Evolutionary conservation across 2,113 vertebrate genomes (phyloP), one percentile per base, ranked within the genome.

Genomic region (rabbit (Oryctolagus cuniculus)): DNA sequence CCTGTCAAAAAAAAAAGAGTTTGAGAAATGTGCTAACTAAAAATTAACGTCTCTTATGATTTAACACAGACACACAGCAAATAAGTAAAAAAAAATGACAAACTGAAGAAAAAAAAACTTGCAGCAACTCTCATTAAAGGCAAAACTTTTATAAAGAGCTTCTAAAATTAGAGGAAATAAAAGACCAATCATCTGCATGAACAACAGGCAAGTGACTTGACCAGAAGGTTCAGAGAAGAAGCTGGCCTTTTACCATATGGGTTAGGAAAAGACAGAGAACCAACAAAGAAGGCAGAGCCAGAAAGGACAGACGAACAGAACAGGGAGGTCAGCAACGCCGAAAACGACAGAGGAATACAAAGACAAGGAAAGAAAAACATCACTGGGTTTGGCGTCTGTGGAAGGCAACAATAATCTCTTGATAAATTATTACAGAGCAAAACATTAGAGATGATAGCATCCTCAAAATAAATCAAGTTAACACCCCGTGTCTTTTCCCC

Each of bases 111-210:
- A 93, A 91, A 90, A 69, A 91, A 13, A 25, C 10, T 63, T 69
- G 17, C 2, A 82, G 17, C 3, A 82, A 87, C 44, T 93, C 73
- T 70, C 3, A 91, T 81, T 61, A 95, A 81, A 66, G 51, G 77
- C 17, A 84, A 53, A 91, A 88, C 15, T 77, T 73, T 86, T 10
- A 69, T 25, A 83, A 70, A 89, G 34, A 79, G 51, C 38, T 95
- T 89, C 66, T 94, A 89, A 94, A 95, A 77, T 92, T 34, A 84
- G 10, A 81, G 12, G 27, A 21, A 6, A 74, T 74, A 88, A 79
- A 93, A 49, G 34, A 79, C 25, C 17, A 75, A 72, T 13, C 87
- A 85, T 25, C 11, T 49, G 25, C 82, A 34, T 34, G 27, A 73
- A n/a, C 86, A 36, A 72, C 19, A 24, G 81, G 25, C 58, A 88